phyloP scores from a whole-genome alignment of 2,888 invertebrate genomes.

The Temnothorax rugatulus region DNA sequence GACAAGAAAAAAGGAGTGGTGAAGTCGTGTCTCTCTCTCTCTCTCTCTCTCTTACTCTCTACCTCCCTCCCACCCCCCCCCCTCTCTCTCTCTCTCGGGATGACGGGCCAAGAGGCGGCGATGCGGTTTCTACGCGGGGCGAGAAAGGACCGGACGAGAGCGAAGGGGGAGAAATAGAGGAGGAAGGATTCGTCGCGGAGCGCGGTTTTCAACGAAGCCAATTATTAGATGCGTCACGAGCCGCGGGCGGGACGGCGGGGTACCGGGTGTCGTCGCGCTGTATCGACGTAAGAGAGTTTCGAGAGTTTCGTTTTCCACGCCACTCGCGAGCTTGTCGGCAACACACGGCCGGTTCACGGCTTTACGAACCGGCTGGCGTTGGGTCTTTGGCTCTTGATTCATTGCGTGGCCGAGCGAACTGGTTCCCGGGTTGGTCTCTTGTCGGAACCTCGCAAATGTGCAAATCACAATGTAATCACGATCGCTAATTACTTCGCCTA shows the following conservation, averaged over 20 bases:
- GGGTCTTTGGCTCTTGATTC: conserved; percentile 13
- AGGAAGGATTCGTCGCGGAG: conserved; percentile 85
- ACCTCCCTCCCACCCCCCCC: not conserved
- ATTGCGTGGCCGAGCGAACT: conserved; percentile 7
- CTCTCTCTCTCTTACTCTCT: not conserved
- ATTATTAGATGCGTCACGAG: conserved; percentile 85
- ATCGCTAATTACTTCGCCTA: conserved; percentile 29
- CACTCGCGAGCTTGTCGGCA: conserved; percentile 12
- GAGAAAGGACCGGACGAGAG: conserved; percentile 56
- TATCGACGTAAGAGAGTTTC: conserved; percentile 71
- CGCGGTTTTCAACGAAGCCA: conserved; percentile 86
- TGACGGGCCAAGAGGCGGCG: conserved; percentile 44
- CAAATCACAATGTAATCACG: conserved; percentile 21
- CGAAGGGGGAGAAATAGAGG: conserved; percentile 63
- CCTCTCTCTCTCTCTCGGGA: not conserved
- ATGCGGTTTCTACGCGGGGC: conserved; percentile 65
- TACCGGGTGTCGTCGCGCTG: conserved; percentile 48
- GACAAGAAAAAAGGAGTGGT: conserved; percentile 51
- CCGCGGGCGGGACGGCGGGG: conserved; percentile 55
- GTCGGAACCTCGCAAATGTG: not conserved
- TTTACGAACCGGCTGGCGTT: conserved; percentile 17
- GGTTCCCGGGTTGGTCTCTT: not conserved
- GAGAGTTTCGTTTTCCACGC: conserved; percentile 66
- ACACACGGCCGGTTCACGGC: not conserved
- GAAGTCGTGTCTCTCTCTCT: conserved; percentile 46